A percentile compares a stretch with the other conserved stretches of the same genome.
These are phyloP conservation scores for Phaetusa simplex DNA, from an alignment of 2,113 vertebrate species.

Conservation along the genomic window DNA sequence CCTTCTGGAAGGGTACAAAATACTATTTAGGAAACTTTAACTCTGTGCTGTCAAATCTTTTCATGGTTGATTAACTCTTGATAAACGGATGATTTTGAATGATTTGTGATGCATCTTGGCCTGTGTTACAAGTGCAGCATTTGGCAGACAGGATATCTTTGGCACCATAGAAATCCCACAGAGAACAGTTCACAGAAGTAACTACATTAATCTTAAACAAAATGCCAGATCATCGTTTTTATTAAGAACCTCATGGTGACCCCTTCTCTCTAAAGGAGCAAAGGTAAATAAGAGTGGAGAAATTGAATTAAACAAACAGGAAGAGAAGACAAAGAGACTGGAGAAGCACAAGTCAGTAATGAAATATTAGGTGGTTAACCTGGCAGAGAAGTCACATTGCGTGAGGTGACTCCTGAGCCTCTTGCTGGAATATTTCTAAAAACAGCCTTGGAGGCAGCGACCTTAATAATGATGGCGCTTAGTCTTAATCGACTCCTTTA, in stretches of 20 bases:
- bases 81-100: neutral
- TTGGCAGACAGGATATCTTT: neutral
- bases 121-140: neutral
- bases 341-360: neutral
- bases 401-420: neutral
- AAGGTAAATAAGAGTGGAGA: neutral
- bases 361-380: neutral
- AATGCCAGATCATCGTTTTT: neutral
- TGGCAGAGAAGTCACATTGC: neutral
- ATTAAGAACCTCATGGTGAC: neutral
- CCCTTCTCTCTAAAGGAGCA: neutral
- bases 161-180: neutral
- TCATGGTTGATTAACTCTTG: neutral
- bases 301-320: neutral
- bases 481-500: neutral
- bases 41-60: neutral
- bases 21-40: neutral
- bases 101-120: neutral
- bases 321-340: neutral
- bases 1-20: neutral
- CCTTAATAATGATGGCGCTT: neutral
- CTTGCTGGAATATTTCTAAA: neutral
- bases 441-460: neutral
- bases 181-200: neutral
- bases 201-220: neutral